These are phyloP conservation scores for Microplitis deprimator DNA, from an alignment of 2,888 invertebrate genomes.

Conservation along the genomic window DNA sequence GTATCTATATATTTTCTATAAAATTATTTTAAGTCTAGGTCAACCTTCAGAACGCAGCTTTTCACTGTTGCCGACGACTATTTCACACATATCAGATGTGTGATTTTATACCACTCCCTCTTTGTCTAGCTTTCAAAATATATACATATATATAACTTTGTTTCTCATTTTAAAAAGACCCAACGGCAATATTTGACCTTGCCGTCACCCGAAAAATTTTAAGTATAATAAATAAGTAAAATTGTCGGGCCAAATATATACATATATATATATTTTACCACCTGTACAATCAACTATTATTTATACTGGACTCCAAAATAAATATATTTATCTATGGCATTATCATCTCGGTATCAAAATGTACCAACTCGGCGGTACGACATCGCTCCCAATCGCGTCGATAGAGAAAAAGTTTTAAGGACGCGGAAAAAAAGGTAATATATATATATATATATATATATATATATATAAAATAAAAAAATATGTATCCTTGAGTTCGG, in stretches of 20 bases:
- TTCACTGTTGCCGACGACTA: constrained; percentile 36
- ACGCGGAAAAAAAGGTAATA: not conserved
- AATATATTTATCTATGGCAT: too few species aligned
- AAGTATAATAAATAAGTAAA: too few species aligned
- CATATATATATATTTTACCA: too few species aligned
- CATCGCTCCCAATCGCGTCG: not conserved
- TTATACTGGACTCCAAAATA: too few species aligned
- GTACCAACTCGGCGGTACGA: too few species aligned
- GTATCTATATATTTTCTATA: constrained; percentile 59
- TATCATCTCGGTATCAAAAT: too few species aligned
- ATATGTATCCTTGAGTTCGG: constrained; percentile 56
- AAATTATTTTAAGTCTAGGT: constrained; percentile 68
- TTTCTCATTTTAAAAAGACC: too few species aligned
- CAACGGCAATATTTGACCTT: not conserved
- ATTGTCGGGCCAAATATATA: too few species aligned
- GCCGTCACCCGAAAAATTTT: not conserved
- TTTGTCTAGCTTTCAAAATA: not conserved
- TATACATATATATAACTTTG: not conserved
- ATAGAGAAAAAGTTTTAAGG: not conserved
- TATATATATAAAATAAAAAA: constrained; percentile 26
- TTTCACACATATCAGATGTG: not conserved
- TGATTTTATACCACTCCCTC: constrained; percentile 6
- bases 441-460: not conserved
- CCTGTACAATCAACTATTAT: too few species aligned
- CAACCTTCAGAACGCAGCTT: constrained; percentile 60